Evolutionary conservation across 1,140 invertebrate genomes (phyloP), one percentile per base, ranked within the genome.

Genomic region (Drosophila nebulosa): DNA sequence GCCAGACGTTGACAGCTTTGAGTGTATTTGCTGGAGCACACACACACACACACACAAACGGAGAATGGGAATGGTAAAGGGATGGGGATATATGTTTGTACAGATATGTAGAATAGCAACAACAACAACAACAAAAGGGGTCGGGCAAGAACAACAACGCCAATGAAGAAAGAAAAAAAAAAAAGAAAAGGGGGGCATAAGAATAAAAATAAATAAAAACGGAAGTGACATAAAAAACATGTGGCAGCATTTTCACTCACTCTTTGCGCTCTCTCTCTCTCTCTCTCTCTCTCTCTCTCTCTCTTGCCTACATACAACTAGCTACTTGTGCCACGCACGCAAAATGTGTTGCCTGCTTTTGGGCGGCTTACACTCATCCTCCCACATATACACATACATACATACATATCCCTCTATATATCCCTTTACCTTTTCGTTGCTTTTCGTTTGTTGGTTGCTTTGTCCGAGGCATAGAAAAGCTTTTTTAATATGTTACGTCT

Each of bases 171-270:
- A 18, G 35, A 26, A 30, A 46, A n/a, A n/a, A n/a, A n/a, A n/a
- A n/a, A n/a, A n/a, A n/a, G n/a, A n/a, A n/a, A n/a, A n/a, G n/a
- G n/a, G n/a, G 21, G 39, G 26, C 24, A 14, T 52, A 58, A 64
- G 78, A 42, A 85, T 74, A 74, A 78, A 85, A 79, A 85, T 79
- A 85, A 79, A 85, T 73, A 78, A 78, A 81, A 86, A 39, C 81
- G 81, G 78, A 85, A 85, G 83, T 81, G 78, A 79, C 74, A 86
- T 86, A 86, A 86, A 80, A 80, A 78, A 86, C 81, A 85, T 85
- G 81, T 85, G 81, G 64, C 81, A 86, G 81, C 78, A 80, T 80
- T 86, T 86, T 80, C 36, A 39, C 35, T n/a, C 62, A 12, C 16
- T 30, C 10, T 16, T 16, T 39, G 16, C 60, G 14, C 14, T 22